Evolutionary conservation across 2,797 vertebrate genomes (phyloP).

Genomic region (Iguana delicatissima): DNA sequence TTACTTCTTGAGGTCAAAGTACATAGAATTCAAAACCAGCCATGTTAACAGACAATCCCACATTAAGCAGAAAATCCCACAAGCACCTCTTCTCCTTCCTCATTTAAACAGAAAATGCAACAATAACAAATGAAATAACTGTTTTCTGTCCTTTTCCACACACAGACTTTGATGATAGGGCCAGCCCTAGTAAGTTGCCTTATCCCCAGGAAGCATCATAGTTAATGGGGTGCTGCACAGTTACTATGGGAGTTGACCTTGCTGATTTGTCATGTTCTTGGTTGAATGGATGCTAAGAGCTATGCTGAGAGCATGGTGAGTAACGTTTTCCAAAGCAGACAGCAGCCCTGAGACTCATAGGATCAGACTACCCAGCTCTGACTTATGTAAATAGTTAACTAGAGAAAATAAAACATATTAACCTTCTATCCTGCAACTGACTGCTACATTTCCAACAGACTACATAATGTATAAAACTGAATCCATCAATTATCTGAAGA

Average conservation of each 20-base stretch:
- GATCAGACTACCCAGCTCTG: conserved; percentile 21
- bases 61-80: too few species aligned
- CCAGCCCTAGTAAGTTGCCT: background rate
- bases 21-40: background rate
- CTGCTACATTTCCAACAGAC: conserved; percentile 35
- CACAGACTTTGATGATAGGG: too few species aligned
- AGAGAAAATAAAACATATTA: conserved; percentile 38
- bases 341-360: background rate
- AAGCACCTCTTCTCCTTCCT: too few species aligned
- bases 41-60: background rate
- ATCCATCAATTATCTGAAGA: conserved; percentile 33
- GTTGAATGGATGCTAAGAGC: background rate
- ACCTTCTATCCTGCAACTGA: conserved; percentile 42
- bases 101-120: too few species aligned
- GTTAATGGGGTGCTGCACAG: background rate
- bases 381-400: conserved; percentile 38
- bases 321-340: conserved; percentile 1
- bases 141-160: too few species aligned
- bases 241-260: conserved; percentile 10
- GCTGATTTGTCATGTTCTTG: conserved; percentile 21
- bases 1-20: background rate
- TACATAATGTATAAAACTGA: conserved; percentile 29
- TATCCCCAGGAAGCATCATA: background rate
- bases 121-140: too few species aligned
- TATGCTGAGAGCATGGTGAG: background rate